Evolutionary conservation across 2,797 vertebrate species (phyloP), one percentile per base, ranked within the genome.

Genomic region (Melanotaenia trifasciata): DNA sequence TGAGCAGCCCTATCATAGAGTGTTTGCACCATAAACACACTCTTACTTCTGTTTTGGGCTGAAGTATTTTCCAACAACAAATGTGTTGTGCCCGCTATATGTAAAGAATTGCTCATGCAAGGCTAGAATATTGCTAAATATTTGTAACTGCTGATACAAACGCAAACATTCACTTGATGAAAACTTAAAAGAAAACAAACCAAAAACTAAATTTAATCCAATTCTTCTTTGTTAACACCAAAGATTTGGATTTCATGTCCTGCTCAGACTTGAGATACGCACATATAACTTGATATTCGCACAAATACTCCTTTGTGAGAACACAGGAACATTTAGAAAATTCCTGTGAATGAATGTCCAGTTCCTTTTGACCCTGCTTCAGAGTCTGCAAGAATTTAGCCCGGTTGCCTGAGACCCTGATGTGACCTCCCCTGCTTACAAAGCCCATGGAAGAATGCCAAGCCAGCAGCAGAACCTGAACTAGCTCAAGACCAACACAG

Each of bases 121-220:
- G 87, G 79, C 80, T 93, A 93, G 84, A 91, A 85, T 92, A 93
- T 93, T 91, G 89, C 91, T 92, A 89, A 85, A 90, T 92, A 92
- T 92, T 79, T 84, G 67, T 73, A 85, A 74, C 66, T 62, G 61
- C 69, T 72, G 56, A 84, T 81, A 81, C 43, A 85, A 89, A 90
- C 11, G 16, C 79, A 87, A 82, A 88, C 79, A 80, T 83, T 89
- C 64, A 70, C 36, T 75, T 68, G 43, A 68, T 77, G 61, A 22
- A 66, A 75, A 80, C 82, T 67, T 0, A 85, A 76, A 70, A 35
- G 1, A 69, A 70, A 84, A 80, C 20, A 16, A 67, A 85, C 76
- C 20, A 38, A 51, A 40, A 74, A 79, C 58, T 53, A 70, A 53
- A 63, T 80, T 77, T 8, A 1, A 69, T 65, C 67, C 43, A 74